phyloP scores from a whole-genome alignment of 2,888 invertebrate species.

The Tachystola acroxantha region DNA sequence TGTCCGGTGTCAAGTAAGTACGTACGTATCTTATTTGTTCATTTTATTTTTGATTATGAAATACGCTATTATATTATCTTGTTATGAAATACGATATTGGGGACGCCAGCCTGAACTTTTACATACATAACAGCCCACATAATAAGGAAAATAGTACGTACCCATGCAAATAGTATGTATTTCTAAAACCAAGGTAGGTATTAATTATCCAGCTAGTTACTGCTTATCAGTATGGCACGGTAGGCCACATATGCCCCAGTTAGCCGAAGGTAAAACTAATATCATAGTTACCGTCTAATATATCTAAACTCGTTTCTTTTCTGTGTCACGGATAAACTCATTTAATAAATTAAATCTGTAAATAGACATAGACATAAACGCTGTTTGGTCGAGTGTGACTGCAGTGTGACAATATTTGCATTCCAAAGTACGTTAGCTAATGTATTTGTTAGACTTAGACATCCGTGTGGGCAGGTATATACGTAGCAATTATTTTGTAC shows the following conservation, averaged over 20 bases:
- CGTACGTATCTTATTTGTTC: too few relatives aligned
- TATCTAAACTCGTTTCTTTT: slow-evolving; percentile 54
- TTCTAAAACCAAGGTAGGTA: background rate
- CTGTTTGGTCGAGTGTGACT: slow-evolving; percentile 3
- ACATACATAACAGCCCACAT: too few relatives aligned
- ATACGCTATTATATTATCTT: too few relatives aligned
- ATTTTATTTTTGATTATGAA: too few relatives aligned
- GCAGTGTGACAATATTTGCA: slow-evolving; percentile 6
- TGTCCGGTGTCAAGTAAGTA: too few relatives aligned
- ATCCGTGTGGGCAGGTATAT: too few relatives aligned
- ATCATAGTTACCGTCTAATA: slow-evolving; percentile 25
- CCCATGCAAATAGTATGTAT: background rate
- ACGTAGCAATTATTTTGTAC: too few relatives aligned
- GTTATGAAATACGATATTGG: too few relatives aligned
- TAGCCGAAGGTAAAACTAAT: slow-evolving; percentile 14
- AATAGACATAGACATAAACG: slow-evolving; percentile 16
- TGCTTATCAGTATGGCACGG: slow-evolving; percentile 19
- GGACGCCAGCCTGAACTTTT: too few relatives aligned
- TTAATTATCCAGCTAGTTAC: background rate
- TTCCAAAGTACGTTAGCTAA: too few relatives aligned
- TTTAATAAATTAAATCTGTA: slow-evolving; percentile 30
- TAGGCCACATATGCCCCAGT: slow-evolving; percentile 46
- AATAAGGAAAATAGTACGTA: background rate
- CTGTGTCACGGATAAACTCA: slow-evolving; percentile 65
- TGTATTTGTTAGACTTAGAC: background rate